Conservation (phyloP, 2,113 vertebrate species). For the Psammodynastes pulverulentus region DNA sequence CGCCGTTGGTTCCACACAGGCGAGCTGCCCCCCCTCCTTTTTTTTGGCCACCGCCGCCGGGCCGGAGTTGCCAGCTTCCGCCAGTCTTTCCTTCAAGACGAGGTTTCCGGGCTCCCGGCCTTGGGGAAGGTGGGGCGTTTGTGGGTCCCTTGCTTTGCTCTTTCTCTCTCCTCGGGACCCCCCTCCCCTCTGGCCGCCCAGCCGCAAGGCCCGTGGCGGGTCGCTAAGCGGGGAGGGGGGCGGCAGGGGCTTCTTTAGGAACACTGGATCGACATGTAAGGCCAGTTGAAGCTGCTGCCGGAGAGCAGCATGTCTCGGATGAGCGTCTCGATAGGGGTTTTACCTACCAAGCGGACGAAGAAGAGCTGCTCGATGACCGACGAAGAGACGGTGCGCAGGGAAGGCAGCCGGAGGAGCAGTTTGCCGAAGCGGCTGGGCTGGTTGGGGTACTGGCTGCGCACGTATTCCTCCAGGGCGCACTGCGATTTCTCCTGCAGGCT, state of each 20-base stretch:
- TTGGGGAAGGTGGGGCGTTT: neutral
- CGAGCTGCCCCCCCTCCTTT: constrained; percentile 43
- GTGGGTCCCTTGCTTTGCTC: constrained; percentile 39
- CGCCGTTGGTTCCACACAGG: constrained; percentile 53
- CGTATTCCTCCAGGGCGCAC: constrained; percentile 96
- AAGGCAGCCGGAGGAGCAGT: constrained; percentile 93
- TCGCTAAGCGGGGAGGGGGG: constrained; percentile 50
- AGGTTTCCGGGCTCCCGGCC: neutral
- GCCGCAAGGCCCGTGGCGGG: constrained; percentile 41
- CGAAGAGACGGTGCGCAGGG: constrained; percentile 93
- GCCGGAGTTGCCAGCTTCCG: constrained; percentile 62
- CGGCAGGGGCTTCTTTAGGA: constrained; percentile 76
- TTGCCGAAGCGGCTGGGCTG: constrained; percentile 98
- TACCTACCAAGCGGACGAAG: constrained; percentile 99
- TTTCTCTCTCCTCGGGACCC: constrained; percentile 39
- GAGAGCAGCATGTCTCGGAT: constrained; percentile 99
- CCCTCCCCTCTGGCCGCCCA: neutral
- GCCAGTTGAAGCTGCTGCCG: constrained; percentile 99
- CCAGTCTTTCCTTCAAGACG: constrained; percentile 44
- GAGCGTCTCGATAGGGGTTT: constrained; percentile 99
- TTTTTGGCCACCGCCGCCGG: constrained; percentile 48
- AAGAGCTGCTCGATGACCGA: constrained; percentile 99
- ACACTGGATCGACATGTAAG: constrained; percentile 99
- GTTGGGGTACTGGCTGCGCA: constrained; percentile 97
- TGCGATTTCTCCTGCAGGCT: constrained; percentile 98